phyloP scores from a whole-genome alignment of 2,888 invertebrate genomes.

The Strigamia maritima region DNA sequence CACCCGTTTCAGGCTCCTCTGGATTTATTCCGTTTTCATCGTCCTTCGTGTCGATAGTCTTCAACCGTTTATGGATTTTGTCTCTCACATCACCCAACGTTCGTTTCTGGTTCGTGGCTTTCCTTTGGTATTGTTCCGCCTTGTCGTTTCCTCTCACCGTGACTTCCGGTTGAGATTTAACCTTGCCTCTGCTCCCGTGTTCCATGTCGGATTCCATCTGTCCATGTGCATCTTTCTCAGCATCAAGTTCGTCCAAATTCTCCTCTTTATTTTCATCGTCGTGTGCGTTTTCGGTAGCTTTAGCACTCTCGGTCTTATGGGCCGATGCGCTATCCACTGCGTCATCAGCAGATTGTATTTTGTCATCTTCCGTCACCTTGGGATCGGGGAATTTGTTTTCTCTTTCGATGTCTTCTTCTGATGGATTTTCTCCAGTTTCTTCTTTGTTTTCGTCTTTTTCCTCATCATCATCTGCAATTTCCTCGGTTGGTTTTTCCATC shows the following conservation, averaged over 20 bases:
- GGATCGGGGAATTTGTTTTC: conserved; percentile 63
- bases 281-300: background rate
- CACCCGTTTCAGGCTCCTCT: background rate
- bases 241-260: background rate
- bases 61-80: background rate
- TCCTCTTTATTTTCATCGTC: background rate
- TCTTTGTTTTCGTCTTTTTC: conserved; percentile 51
- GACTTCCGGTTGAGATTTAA: background rate
- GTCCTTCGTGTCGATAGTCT: background rate
- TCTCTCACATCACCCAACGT: background rate
- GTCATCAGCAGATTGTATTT: conserved; percentile 10
- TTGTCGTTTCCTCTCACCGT: background rate
- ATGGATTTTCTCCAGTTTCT: conserved; percentile 52
- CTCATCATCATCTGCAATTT: conserved; percentile 51
- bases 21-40: background rate
- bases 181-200: background rate
- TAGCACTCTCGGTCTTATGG: background rate
- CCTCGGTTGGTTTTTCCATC: conserved; percentile 54
- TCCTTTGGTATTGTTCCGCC: background rate
- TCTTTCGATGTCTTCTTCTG: conserved; percentile 58
- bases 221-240: background rate
- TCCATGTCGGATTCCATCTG: background rate
- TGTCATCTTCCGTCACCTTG: conserved; percentile 45
- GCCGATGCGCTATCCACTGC: background rate
- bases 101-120: conserved; percentile 3